phyloP scores from a whole-genome alignment of 2,888 invertebrate genomes.

The Ochropacha duplaris region DNA sequence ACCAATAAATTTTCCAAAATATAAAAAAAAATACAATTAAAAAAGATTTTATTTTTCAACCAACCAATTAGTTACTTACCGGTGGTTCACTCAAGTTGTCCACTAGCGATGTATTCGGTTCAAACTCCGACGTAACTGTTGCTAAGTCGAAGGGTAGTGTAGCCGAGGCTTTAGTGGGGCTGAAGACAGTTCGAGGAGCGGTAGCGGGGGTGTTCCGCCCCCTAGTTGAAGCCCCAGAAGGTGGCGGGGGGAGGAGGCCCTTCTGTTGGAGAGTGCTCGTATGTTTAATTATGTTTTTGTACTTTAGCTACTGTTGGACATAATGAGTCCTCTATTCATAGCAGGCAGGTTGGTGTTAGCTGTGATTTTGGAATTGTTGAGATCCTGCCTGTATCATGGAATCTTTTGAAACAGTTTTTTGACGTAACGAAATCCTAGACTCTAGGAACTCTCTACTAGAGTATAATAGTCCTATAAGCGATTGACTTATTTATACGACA shows the following conservation, averaged over 20 bases:
- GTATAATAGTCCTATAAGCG: too few species aligned
- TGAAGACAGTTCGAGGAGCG: conserved; percentile 47
- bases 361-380: too few species aligned
- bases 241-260: conserved; percentile 74
- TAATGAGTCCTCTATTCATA: too few species aligned
- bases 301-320: neutral
- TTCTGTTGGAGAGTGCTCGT: conserved; percentile 46
- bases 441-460: too few species aligned
- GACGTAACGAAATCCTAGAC: too few species aligned
- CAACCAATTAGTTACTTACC: conserved; percentile 37
- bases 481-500: too few species aligned
- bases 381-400: too few species aligned
- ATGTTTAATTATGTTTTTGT: neutral
- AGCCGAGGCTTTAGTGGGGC: conserved; percentile 56
- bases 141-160: conserved; percentile 63
- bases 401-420: too few species aligned
- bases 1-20: neutral
- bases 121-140: conserved; percentile 54
- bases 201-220: conserved; percentile 60
- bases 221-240: conserved; percentile 54
- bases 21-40: too few species aligned
- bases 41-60: too few species aligned
- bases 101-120: conserved; percentile 51
- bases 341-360: neutral
- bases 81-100: conserved; percentile 57